These are phyloP conservation scores for Drosophila acutilabella DNA, from an alignment of 2,888 invertebrate species.

Conservation along the genomic window DNA sequence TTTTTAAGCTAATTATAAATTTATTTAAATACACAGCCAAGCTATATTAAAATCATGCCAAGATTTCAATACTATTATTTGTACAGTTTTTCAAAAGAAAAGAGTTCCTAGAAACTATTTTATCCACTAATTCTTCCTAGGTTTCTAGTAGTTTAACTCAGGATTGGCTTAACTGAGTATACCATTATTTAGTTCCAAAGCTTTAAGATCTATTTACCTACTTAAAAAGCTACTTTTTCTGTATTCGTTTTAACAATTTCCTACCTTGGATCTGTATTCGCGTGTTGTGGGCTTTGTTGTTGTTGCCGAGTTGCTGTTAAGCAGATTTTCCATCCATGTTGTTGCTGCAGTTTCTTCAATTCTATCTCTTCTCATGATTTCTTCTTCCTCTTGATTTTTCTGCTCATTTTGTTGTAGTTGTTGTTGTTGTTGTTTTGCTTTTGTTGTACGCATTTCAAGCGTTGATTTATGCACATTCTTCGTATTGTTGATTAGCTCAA, in stretches of 20 bases:
- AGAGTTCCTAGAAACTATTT: no score
- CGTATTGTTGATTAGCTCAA: constrained; percentile 85
- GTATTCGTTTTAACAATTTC: no score
- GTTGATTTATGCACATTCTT: constrained; percentile 81
- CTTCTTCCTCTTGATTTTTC: constrained; percentile 32
- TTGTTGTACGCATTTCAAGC: constrained; percentile 73
- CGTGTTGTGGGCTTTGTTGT: constrained; percentile 50
- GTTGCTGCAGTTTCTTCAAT: constrained; percentile 34
- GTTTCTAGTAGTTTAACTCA: no score
- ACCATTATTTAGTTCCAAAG: not conserved
- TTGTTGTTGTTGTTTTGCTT: constrained; percentile 26
- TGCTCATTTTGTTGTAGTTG: constrained; percentile 18
- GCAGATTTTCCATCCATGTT: constrained; percentile 68
- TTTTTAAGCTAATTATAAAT: no score
- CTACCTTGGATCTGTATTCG: constrained; percentile 81
- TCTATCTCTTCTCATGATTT: constrained; percentile 43
- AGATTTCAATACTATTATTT: no score
- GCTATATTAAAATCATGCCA: no score
- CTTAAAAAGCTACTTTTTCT: no score
- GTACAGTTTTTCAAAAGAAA: no score
- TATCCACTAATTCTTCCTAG: no score
- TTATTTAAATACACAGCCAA: no score
- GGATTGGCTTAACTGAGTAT: no score
- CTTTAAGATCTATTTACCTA: not conserved
- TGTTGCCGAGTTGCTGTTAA: constrained; percentile 52